These are phyloP conservation scores for Hemicentrotus pulcherrimus DNA, from an alignment of 35 echinoderm and acorn worm species.

Conservation along the genomic window DNA sequence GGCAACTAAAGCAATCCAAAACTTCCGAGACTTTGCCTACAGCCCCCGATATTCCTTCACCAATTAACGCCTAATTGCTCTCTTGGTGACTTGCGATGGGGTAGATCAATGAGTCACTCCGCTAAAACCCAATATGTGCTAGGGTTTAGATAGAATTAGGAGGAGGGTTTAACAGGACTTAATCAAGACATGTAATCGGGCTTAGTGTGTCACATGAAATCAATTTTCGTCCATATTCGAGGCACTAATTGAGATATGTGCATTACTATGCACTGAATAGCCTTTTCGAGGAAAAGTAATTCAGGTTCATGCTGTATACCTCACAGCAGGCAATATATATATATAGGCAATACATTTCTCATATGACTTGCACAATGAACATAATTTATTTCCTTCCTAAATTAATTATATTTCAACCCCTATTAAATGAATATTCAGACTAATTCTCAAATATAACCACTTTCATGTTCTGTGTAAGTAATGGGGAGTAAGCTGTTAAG, in stretches of 20 bases:
- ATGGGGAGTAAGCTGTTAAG: no score
- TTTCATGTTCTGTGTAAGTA: no score
- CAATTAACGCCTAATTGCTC: conserved; percentile 11
- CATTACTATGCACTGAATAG: neutral
- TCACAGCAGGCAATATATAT: neutral
- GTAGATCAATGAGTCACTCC: neutral
- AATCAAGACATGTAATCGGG: neutral
- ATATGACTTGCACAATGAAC: neutral
- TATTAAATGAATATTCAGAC: no score
- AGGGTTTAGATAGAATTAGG: neutral
- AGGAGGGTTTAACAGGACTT: conserved; percentile 1
- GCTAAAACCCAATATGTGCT: neutral
- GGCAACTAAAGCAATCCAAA: neutral
- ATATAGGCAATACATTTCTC: neutral
- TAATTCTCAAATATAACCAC: no score
- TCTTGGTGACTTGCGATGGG: neutral
- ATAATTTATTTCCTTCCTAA: neutral
- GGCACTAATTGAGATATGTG: neutral
- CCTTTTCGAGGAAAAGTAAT: neutral
- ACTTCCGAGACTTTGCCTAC: neutral
- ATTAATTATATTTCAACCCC: no score
- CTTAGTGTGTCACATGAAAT: conserved; percentile 18
- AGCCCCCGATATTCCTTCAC: neutral
- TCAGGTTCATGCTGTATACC: neutral
- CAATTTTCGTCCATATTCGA: neutral